A percentile compares a stretch with the other conserved stretches of the same genome.
These are phyloP conservation scores for Acanthosepion esculentum DNA, from an alignment of 2,888 invertebrate genomes.

Conservation along the genomic window DNA sequence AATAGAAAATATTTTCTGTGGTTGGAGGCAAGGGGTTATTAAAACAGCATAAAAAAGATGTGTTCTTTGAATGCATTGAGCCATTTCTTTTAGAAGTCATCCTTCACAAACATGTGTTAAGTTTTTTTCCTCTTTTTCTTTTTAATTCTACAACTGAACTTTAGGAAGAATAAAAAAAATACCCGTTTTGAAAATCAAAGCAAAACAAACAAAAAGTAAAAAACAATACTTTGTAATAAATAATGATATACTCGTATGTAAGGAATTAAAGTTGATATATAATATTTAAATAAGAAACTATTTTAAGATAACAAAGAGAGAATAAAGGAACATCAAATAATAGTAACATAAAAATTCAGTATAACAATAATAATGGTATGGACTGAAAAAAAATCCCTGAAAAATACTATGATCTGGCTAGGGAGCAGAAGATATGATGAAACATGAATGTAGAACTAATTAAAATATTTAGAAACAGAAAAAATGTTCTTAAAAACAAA, in stretches of 20 bases:
- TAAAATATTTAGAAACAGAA: too few relatives aligned
- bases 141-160: background rate
- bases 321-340: background rate
- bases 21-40: background rate
- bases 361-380: too few relatives aligned
- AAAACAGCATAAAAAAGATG: background rate
- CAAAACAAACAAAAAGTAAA: background rate
- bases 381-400: too few relatives aligned
- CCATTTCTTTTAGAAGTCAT: background rate
- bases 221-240: background rate
- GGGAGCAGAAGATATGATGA: too few relatives aligned
- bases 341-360: too few relatives aligned
- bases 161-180: background rate
- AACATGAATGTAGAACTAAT: too few relatives aligned
- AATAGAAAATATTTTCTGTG: conserved; percentile 33
- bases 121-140: background rate
- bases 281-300: background rate
- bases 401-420: too few relatives aligned
- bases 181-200: conserved; percentile 15
- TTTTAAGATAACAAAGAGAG: background rate
- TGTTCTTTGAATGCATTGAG: background rate
- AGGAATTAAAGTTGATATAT: background rate
- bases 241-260: background rate
- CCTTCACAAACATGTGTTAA: background rate
- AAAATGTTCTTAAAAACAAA: too few relatives aligned